A percentile compares a stretch with the other conserved stretches of the same genome.
These are phyloP conservation scores for Bellardia bayeri DNA, from an alignment of 2,888 invertebrate species.

Conservation along the genomic window DNA sequence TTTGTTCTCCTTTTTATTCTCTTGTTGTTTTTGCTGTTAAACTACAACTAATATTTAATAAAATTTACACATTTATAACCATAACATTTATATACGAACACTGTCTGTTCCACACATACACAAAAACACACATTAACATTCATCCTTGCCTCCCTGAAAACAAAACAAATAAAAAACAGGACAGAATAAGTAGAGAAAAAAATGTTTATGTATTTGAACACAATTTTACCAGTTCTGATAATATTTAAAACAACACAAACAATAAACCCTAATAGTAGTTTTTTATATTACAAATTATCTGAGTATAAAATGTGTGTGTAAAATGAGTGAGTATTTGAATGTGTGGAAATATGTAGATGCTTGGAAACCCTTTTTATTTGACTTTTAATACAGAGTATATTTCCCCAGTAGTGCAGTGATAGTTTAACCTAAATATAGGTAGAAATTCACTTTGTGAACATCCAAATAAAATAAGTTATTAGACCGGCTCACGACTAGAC, in stretches of 20 bases:
- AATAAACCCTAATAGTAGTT: slow-evolving; percentile 42
- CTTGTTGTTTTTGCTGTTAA: slow-evolving; percentile 35
- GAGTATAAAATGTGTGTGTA: background rate
- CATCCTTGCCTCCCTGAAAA: background rate
- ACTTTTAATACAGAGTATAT: background rate
- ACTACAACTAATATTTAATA: slow-evolving; percentile 64
- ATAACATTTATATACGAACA: slow-evolving; percentile 50
- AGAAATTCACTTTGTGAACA: no score
- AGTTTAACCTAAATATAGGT: no score
- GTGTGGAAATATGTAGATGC: background rate
- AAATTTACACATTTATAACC: slow-evolving; percentile 68
- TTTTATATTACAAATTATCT: slow-evolving; percentile 16
- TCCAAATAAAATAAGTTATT: no score
- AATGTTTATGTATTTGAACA: slow-evolving; percentile 31
- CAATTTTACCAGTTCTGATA: slow-evolving; percentile 52
- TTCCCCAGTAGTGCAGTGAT: background rate
- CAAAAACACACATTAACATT: slow-evolving; percentile 16
- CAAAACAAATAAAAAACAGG: slow-evolving; percentile 11
- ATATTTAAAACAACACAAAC: slow-evolving; percentile 50
- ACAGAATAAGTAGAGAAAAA: slow-evolving; percentile 19
- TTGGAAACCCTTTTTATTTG: slow-evolving; percentile 32
- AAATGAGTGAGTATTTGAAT: background rate
- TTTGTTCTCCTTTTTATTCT: slow-evolving; percentile 2
- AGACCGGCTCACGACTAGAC: no score
- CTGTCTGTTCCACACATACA: slow-evolving; percentile 50